A percentile compares a stretch with the other conserved stretches of the same genome.
Evolutionary conservation across 2,888 invertebrate genomes (phyloP).

Genomic region (Tribolium freemani): DNA sequence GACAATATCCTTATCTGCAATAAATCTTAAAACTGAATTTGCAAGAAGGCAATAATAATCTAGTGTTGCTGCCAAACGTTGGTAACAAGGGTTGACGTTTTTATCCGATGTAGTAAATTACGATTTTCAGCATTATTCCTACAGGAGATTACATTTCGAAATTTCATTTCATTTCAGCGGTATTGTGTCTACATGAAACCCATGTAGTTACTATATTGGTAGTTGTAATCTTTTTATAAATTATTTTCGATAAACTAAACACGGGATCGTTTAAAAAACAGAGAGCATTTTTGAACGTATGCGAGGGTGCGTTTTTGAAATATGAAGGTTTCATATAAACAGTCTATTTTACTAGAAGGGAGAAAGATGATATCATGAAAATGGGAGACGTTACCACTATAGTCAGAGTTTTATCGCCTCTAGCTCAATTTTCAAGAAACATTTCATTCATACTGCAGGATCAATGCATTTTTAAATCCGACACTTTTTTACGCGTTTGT

Average conservation of each 20-base stretch:
- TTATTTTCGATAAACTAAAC: not conserved
- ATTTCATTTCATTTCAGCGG: not conserved
- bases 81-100: not conserved
- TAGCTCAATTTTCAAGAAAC: not conserved
- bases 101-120: not conserved
- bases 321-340: not conserved
- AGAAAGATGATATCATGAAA: slow-evolving; percentile 13
- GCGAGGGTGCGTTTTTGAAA: slow-evolving; percentile 1
- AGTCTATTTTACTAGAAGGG: not conserved
- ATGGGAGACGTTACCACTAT: not conserved
- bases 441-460: not conserved
- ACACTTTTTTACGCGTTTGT: no score
- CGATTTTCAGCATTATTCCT: not conserved
- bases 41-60: not conserved
- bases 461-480: not conserved
- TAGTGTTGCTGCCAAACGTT: not conserved
- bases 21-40: not conserved
- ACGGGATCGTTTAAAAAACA: not conserved
- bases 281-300: no score
- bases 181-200: not conserved
- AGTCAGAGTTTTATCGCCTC: not conserved
- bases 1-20: not conserved
- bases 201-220: not conserved
- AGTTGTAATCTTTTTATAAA: not conserved
- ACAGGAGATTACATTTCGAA: not conserved